Percentiles rank a stretch among this genome's conserved stretches.
Evolutionary conservation across 2,888 invertebrate genomes (phyloP).

Genomic region (Ceramica pisi): DNA sequence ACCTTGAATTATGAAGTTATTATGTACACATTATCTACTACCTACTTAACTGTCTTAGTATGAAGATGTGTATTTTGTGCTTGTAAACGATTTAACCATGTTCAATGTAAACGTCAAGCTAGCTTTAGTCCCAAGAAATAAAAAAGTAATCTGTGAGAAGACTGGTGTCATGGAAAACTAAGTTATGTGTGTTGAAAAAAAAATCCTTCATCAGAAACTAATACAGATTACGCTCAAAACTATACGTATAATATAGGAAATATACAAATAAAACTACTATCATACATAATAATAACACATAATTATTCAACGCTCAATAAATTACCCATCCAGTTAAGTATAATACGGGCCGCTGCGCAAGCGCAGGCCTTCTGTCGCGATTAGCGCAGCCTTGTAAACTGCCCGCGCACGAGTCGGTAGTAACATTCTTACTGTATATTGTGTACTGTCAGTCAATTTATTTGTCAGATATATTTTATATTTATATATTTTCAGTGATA

Average conservation of each 20-base stretch:
- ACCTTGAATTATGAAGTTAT: slow-evolving; percentile 31
- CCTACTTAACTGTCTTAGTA: background rate
- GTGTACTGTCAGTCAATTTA: slow-evolving; percentile 30
- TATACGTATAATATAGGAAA: background rate
- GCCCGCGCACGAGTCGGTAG: slow-evolving; percentile 51
- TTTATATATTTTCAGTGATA: too few relatives aligned
- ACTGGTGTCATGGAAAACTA: too few relatives aligned
- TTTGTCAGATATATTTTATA: too few relatives aligned
- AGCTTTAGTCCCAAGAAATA: background rate
- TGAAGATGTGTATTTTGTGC: background rate
- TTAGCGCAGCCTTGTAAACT: slow-evolving; percentile 66
- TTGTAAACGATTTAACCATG: background rate
- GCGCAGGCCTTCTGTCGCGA: slow-evolving; percentile 65
- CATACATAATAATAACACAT: slow-evolving; percentile 18
- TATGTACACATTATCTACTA: slow-evolving; percentile 1
- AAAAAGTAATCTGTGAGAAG: too few relatives aligned
- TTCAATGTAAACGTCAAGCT: background rate
- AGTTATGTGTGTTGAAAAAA: too few relatives aligned
- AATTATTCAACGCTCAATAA: slow-evolving; percentile 27
- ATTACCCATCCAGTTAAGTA: slow-evolving; percentile 38
- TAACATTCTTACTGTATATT: slow-evolving; percentile 24
- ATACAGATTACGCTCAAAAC: background rate
- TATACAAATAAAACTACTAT: background rate
- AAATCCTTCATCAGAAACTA: background rate
- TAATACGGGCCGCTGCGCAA: slow-evolving; percentile 36